Base-by-base conservation (phyloP, 2,888 invertebrate genomes). In the Drosophila anomalata region DNA sequence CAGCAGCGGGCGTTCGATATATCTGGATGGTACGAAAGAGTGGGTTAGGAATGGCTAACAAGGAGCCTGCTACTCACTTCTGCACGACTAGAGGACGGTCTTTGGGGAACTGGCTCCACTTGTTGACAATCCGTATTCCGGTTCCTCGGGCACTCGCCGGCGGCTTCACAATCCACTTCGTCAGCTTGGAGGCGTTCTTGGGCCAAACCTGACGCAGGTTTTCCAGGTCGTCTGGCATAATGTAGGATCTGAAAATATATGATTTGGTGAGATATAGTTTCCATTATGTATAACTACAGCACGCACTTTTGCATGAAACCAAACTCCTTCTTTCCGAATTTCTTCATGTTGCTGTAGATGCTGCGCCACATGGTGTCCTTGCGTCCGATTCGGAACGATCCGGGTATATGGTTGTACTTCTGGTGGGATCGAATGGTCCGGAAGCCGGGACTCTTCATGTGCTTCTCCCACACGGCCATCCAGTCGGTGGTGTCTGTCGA, bases 331-430 rank as follows among this genome's bases (percentile, higher is more conserved):
- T 91, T 89, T 0, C 94, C 94, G 72, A 93, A 93, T 77, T 93
- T 94, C 6, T 90, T 78, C 53, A 92, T 92, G 51, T 89, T 89
- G n/a, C 67, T 93, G 84, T 96, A 95, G 6, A 97, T 93, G 89
- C 97, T 97, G 51, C 95, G 93, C 96, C 97, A 99, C 56, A 99
- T 93, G 20, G 97, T 93, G 90, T 99, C 99, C 91, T 99, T 99
- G 8, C 99, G 94, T 0, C 99, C 99, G 72, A 99, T 96, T 91
- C 99, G 98, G 92, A 99, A 99, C 3, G 98, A 98, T 0, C 99
- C 99, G 0, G 99, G 99, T 91, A 98, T 97, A 91, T 99, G 99
- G 91, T 99, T 99, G 89, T 99, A 95, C 92, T 99, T 99, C 91
- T 99, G 99, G 55, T 96, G 96, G 66, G 97, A 97, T 82, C 96